Percentiles rank a stretch among this genome's conserved stretches.
These are phyloP conservation scores for Ferdinandea cuprea DNA, from an alignment of 2,888 invertebrate species.

Conservation along the genomic window DNA sequence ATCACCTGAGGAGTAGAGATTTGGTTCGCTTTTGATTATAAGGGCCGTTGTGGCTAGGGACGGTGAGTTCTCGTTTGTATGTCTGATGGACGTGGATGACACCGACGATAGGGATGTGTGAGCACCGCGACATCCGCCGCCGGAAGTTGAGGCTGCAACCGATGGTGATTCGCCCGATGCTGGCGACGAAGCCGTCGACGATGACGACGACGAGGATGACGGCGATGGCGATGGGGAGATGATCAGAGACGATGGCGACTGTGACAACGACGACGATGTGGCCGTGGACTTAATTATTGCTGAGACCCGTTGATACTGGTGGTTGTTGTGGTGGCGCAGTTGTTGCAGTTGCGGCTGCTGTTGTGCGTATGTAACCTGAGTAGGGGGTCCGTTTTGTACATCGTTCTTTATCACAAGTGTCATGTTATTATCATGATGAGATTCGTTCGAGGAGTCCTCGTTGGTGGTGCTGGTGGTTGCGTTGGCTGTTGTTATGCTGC, in stretches of 20 bases:
- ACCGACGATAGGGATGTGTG: slow-evolving; percentile 56
- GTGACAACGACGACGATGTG: slow-evolving; percentile 73
- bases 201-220: slow-evolving; percentile 76
- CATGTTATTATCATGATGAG: slow-evolving; percentile 76
- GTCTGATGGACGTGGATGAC: slow-evolving; percentile 66
- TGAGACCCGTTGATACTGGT: slow-evolving; percentile 73
- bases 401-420: slow-evolving; percentile 82
- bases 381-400: slow-evolving; percentile 79
- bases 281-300: slow-evolving; percentile 70
- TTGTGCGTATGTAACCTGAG: slow-evolving; percentile 82
- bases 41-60: slow-evolving; percentile 82
- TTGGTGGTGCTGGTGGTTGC: slow-evolving; percentile 78
- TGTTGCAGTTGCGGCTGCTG: slow-evolving; percentile 75
- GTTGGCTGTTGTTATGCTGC: slow-evolving; percentile 61
- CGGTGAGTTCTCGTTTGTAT: slow-evolving; percentile 78
- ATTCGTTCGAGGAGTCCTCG: slow-evolving; percentile 81
- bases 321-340: slow-evolving; percentile 68
- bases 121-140: slow-evolving; percentile 20
- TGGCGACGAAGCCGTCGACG: slow-evolving; percentile 69
- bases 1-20: slow-evolving; percentile 82
- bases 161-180: slow-evolving; percentile 68
- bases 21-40: slow-evolving; percentile 82
- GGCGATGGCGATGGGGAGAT: slow-evolving; percentile 74
- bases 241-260: slow-evolving; percentile 60
- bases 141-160: slow-evolving; percentile 58